phyloP scores from a whole-genome alignment of 2,797 vertebrate genomes.

The Loriculus beryllinus region DNA sequence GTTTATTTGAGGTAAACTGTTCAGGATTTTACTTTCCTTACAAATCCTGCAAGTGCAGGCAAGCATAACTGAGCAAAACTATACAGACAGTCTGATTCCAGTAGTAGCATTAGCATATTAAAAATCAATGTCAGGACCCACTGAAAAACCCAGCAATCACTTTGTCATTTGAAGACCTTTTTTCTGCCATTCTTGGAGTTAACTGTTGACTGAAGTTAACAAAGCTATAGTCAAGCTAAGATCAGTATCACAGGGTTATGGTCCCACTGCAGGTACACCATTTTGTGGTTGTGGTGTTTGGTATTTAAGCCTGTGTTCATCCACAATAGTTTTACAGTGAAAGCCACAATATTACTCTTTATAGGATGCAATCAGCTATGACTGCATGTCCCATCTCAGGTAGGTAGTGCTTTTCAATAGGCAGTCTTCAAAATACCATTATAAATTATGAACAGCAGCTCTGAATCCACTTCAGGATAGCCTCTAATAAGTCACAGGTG shows the following conservation, averaged over 20 bases:
- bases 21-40: background rate
- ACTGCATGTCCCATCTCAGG: background rate
- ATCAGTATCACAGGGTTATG: background rate
- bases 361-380: background rate
- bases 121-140: background rate
- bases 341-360: background rate
- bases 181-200: background rate
- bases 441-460: conserved; percentile 15
- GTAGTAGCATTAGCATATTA: background rate
- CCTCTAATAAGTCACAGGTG: conserved; percentile 36
- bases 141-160: background rate
- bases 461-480: background rate
- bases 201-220: background rate
- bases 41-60: background rate
- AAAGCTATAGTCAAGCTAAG: background rate
- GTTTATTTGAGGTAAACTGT: background rate
- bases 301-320: background rate
- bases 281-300: background rate
- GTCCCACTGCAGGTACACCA: background rate
- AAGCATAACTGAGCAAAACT: background rate
- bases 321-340: background rate
- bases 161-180: background rate
- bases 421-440: conserved; percentile 1
- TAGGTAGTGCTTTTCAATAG: background rate
- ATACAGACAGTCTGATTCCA: background rate